phyloP scores from a whole-genome alignment of 2,113 vertebrate species.

The Pitta sordida region DNA sequence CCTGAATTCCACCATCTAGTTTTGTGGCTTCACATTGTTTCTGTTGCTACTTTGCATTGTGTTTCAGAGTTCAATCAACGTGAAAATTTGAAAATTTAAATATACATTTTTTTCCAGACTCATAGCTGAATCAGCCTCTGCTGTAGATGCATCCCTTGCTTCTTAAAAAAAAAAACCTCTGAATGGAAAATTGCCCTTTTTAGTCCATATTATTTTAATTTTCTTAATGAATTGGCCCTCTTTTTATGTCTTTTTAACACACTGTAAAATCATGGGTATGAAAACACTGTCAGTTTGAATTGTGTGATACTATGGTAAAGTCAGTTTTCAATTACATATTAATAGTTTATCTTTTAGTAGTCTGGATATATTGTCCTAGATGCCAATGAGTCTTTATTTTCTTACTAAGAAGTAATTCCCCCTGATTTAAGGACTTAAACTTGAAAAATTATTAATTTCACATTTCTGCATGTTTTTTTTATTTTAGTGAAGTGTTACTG shows the following conservation, averaged over 20 bases:
- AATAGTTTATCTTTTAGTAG: background rate
- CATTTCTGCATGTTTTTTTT: background rate
- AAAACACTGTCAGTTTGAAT: background rate
- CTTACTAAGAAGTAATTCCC: background rate
- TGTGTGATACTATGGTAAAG: background rate
- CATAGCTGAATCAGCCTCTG: background rate
- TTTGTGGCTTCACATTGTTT: background rate
- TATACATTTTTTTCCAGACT: background rate
- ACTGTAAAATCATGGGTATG: background rate
- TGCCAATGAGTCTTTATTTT: background rate
- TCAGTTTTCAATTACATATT: background rate
- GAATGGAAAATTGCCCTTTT: background rate
- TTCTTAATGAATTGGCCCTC: background rate
- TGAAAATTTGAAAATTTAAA: background rate
- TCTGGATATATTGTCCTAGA: background rate
- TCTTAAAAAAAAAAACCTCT: background rate
- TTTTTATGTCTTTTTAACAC: background rate
- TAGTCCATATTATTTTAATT: background rate
- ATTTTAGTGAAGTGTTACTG: background rate
- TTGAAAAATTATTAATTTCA: background rate
- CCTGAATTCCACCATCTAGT: background rate
- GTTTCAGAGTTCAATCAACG: background rate
- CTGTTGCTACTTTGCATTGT: background rate
- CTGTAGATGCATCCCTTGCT: background rate
- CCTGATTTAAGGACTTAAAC: background rate